These are phyloP conservation scores for Drosophila varians DNA, from an alignment of 1,140 invertebrate genomes.

Conservation along the genomic window DNA sequence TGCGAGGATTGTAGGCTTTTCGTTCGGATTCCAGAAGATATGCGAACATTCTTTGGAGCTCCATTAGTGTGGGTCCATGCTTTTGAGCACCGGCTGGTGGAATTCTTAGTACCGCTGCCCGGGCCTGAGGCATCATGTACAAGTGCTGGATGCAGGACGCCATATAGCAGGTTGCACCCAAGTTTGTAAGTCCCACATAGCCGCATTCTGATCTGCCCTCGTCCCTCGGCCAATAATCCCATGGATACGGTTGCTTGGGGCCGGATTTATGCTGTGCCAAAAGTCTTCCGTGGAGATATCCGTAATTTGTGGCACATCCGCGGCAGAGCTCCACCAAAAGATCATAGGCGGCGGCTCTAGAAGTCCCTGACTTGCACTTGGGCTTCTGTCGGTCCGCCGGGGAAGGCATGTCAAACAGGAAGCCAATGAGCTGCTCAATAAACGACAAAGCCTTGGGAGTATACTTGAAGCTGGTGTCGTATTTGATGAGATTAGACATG, in stretches of 20 bases:
- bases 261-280: slow-evolving; percentile 94
- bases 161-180: slow-evolving; percentile 98
- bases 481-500: slow-evolving; percentile 93
- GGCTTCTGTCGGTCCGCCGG: slow-evolving; percentile 93
- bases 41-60: slow-evolving; percentile 97
- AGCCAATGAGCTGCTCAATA: slow-evolving; percentile 91
- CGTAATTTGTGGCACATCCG: slow-evolving; percentile 93
- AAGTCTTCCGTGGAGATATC: slow-evolving; percentile 91
- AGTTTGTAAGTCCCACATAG: slow-evolving; percentile 96
- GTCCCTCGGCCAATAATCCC: slow-evolving; percentile 99
- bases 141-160: slow-evolving; percentile 98
- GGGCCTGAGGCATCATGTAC: slow-evolving; percentile 97
- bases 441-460: slow-evolving; percentile 90
- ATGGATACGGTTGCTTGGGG: slow-evolving; percentile 93
- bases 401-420: slow-evolving; percentile 94
- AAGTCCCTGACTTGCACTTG: slow-evolving; percentile 95
- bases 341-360: slow-evolving; percentile 95
- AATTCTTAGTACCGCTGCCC: slow-evolving; percentile 90
- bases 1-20: slow-evolving; percentile 97
- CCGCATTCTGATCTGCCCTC: slow-evolving; percentile 96
- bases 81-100: slow-evolving; percentile 87
- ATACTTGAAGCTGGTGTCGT: slow-evolving; percentile 93
- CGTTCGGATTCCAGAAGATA: slow-evolving; percentile 96
- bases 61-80: slow-evolving; percentile 92
- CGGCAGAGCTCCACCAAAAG: slow-evolving; percentile 94